These are phyloP conservation scores for Marasmarcha lunaedactyla DNA, from an alignment of 2,888 invertebrate genomes.

Conservation along the genomic window DNA sequence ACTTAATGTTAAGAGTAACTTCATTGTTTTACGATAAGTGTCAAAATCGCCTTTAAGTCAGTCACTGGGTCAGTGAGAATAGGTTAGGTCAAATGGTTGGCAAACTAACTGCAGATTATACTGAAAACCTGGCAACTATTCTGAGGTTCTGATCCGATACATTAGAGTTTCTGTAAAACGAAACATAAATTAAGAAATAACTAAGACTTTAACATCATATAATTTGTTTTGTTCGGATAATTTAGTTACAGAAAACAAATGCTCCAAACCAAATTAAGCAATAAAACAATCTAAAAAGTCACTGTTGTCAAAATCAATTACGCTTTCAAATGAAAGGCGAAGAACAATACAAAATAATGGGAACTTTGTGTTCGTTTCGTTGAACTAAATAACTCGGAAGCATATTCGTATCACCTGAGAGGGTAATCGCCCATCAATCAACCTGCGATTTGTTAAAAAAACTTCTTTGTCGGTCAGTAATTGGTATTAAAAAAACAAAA, in stretches of 20 bases:
- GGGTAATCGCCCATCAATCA: constrained; percentile 67
- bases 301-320: constrained; percentile 19
- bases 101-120: constrained; percentile 27
- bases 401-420: constrained; percentile 48
- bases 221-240: too few species aligned
- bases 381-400: constrained; percentile 51
- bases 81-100: constrained; percentile 59
- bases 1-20: constrained; percentile 44
- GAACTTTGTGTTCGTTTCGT: constrained; percentile 30
- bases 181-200: too few species aligned
- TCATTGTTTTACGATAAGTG: constrained; percentile 29
- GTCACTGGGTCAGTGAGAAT: constrained; percentile 60
- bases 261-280: too few species aligned
- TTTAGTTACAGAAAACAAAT: too few species aligned
- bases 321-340: constrained; percentile 23
- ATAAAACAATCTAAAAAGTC: too few species aligned
- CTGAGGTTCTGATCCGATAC: not conserved
- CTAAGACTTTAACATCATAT: too few species aligned
- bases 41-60: constrained; percentile 26
- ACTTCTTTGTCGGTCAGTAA: constrained; percentile 51
- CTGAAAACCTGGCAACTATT: not conserved
- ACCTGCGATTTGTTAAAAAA: constrained; percentile 35
- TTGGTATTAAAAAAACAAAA: constrained; percentile 61
- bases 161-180: too few species aligned
- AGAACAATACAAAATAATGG: constrained; percentile 28